Conservation (phyloP, 2,797 vertebrate genomes). For the Xenops minutus region DNA sequence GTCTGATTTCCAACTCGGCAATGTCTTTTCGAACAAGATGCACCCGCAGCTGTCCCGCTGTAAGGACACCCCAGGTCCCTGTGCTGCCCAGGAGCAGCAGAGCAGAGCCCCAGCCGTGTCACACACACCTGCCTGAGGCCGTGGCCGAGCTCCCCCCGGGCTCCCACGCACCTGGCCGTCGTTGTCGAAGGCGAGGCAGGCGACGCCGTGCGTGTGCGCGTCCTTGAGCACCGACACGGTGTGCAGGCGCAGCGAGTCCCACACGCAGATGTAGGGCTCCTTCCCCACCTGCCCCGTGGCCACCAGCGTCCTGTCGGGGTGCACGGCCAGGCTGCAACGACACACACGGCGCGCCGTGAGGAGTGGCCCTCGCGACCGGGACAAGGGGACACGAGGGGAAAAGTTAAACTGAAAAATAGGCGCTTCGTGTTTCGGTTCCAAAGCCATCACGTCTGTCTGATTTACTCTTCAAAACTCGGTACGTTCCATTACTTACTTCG, state of each 20-base stretch:
- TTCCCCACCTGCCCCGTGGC: constrained; percentile 97
- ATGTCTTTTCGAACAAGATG: background rate
- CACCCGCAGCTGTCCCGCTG: background rate
- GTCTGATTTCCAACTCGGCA: background rate
- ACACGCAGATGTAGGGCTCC: constrained; percentile 93
- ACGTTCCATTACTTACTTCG: background rate
- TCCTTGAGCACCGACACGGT: constrained; percentile 95
- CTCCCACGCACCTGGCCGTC: constrained; percentile 74
- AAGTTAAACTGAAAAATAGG: background rate
- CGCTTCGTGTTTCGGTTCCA: background rate
- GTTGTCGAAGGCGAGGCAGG: constrained; percentile 90
- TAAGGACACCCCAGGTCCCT: no score
- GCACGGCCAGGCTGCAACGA: constrained; percentile 88
- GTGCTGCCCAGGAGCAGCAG: no score
- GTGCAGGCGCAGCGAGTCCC: constrained; percentile 90
- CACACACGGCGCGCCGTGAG: background rate
- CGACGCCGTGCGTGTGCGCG: constrained; percentile 91
- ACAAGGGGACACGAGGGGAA: background rate
- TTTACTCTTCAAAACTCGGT: background rate
- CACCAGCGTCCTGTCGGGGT: constrained; percentile 91
- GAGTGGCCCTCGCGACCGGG: background rate
- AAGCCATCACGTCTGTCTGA: background rate
- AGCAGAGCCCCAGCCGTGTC: no score
- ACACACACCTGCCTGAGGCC: no score
- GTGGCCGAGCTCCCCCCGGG: no score